phyloP scores from a whole-genome alignment of 2,797 vertebrate species.

The Eurystomus glaucurus region DNA sequence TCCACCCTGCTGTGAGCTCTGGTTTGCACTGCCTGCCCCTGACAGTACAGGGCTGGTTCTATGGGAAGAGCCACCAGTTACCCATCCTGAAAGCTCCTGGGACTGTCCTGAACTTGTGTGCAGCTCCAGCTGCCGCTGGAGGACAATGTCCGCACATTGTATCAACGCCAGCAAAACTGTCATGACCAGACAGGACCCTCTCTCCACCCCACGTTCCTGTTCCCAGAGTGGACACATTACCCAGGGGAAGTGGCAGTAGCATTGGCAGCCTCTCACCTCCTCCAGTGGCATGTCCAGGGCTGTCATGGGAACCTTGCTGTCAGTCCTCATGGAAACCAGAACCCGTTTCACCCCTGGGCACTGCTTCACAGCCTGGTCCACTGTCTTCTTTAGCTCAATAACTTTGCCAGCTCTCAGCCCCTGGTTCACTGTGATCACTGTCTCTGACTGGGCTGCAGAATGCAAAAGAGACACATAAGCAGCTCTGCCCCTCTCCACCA shows the following conservation, averaged over 20 bases:
- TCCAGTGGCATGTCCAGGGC: constrained; percentile 66
- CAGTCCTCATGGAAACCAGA: constrained; percentile 73
- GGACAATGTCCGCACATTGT: fast-evolving
- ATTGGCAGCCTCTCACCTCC: constrained; percentile 46
- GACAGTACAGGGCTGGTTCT: neutral
- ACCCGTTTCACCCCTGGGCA: constrained; percentile 71
- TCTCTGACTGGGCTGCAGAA: constrained; percentile 70
- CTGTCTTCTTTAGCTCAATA: constrained; percentile 77
- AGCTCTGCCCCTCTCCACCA: neutral
- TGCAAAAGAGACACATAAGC: neutral
- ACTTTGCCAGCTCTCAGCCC: constrained; percentile 72
- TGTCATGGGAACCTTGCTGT: constrained; percentile 67
- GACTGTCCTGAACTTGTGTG: neutral
- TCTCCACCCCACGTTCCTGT: neutral
- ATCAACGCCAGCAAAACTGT: neutral
- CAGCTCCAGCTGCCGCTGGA: neutral
- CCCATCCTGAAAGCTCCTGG: neutral
- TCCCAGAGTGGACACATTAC: neutral
- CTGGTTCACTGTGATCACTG: constrained; percentile 74
- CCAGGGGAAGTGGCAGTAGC: fast-evolving
- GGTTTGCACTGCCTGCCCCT: neutral
- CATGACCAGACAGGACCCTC: neutral
- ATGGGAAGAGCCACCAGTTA: neutral
- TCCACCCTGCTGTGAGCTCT: neutral
- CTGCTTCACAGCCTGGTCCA: constrained; percentile 74